Conservation (phyloP, 1,140 invertebrate genomes). For the Neuroterus valhalla region DNA sequence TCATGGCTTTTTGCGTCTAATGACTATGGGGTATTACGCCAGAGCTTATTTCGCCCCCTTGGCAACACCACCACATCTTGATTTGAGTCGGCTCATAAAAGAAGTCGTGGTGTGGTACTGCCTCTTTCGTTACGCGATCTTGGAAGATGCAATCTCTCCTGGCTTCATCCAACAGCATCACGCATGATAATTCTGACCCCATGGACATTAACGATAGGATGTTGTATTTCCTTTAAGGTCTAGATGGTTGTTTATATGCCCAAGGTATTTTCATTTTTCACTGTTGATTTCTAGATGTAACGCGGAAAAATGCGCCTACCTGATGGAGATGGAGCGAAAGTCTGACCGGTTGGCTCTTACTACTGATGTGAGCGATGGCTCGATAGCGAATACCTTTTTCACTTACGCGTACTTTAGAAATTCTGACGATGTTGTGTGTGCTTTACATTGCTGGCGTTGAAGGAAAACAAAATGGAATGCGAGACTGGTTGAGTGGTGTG, state of each 20-base stretch:
- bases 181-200: too few species aligned
- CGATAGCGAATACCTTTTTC: background rate
- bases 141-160: too few species aligned
- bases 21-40: background rate
- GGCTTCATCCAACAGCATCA: too few species aligned
- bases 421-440: background rate
- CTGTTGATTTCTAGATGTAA: conserved; percentile 1
- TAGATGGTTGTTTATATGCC: background rate
- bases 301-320: conserved; percentile 3
- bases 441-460: background rate
- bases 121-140: too few species aligned
- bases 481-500: too few species aligned
- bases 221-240: background rate
- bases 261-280: background rate
- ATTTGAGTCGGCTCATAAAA: background rate
- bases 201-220: too few species aligned
- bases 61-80: background rate
- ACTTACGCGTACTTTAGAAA: conserved; percentile 16
- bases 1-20: conserved; percentile 33
- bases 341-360: conserved; percentile 23
- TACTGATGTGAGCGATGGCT: conserved; percentile 10
- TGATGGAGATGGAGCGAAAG: conserved; percentile 26
- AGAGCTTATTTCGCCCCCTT: background rate
- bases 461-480: background rate
- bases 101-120: too few species aligned